phyloP scores from a whole-genome alignment of 1,140 invertebrate species.

The Bradynema listronoti region DNA sequence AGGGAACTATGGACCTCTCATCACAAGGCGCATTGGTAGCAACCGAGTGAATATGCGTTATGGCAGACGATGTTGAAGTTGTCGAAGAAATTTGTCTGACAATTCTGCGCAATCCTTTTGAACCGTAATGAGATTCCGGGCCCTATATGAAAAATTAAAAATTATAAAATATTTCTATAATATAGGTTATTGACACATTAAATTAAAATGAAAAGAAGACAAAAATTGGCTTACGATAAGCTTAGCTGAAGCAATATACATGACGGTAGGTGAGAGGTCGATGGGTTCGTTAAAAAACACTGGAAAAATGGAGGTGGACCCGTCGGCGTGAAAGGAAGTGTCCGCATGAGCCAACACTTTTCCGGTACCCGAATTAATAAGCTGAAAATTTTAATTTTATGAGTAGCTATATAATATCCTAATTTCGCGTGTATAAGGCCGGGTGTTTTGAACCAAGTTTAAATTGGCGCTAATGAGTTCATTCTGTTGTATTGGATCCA shows the following conservation, averaged over 20 bases:
- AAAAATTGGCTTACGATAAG: slow-evolving; percentile 65
- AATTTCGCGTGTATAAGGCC: too few relatives aligned
- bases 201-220: slow-evolving; percentile 5
- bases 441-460: too few relatives aligned
- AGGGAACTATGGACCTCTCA: slow-evolving; percentile 1
- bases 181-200: neutral
- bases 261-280: slow-evolving; percentile 72
- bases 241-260: slow-evolving; percentile 75
- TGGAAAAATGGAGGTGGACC: slow-evolving; percentile 72
- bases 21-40: slow-evolving; percentile 1
- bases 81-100: slow-evolving; percentile 68
- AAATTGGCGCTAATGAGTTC: neutral
- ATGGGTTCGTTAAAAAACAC: slow-evolving; percentile 83
- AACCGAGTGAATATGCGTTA: neutral
- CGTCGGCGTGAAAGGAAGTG: slow-evolving; percentile 73
- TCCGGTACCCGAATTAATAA: slow-evolving; percentile 71
- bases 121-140: slow-evolving; percentile 79
- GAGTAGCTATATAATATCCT: neutral
- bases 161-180: neutral
- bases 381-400: slow-evolving; percentile 54
- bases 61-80: neutral
- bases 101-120: slow-evolving; percentile 72
- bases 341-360: slow-evolving; percentile 73
- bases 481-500: neutral
- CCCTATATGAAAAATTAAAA: slow-evolving; percentile 64